phyloP scores from a whole-genome alignment of 2,888 invertebrate species.

The Xylophagus ater region DNA sequence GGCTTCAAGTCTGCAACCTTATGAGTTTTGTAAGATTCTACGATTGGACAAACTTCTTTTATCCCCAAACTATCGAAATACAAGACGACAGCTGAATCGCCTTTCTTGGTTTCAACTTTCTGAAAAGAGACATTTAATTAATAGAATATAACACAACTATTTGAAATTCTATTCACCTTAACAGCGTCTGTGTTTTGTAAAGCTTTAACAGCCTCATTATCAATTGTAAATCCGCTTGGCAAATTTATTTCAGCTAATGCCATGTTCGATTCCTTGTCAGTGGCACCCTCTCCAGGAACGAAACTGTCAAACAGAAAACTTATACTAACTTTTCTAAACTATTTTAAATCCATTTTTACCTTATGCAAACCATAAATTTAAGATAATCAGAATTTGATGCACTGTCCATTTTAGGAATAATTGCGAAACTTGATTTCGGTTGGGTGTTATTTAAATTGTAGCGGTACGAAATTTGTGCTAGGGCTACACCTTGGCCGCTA shows the following conservation, averaged over 20 bases:
- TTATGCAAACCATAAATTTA: too few species aligned
- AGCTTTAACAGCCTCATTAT: not conserved
- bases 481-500: constrained; percentile 67
- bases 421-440: too few species aligned
- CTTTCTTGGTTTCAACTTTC: constrained; percentile 57
- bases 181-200: not conserved
- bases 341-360: too few species aligned
- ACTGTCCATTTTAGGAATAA: too few species aligned
- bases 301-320: too few species aligned
- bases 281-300: constrained; percentile 46
- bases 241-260: constrained; percentile 81
- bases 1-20: constrained; percentile 79
- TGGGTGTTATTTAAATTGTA: not conserved
- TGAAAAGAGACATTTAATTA: constrained; percentile 39
- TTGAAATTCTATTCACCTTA: not conserved
- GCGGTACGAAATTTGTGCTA: constrained; percentile 52
- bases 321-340: too few species aligned
- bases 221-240: constrained; percentile 68
- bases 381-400: too few species aligned
- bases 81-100: constrained; percentile 50
- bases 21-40: constrained; percentile 71
- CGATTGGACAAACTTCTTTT: constrained; percentile 66
- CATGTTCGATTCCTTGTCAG: constrained; percentile 73
- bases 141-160: not conserved
- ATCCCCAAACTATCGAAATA: constrained; percentile 58